Conservation (phyloP, 2,888 invertebrate genomes). For the Mesorhabditis belari region DNA sequence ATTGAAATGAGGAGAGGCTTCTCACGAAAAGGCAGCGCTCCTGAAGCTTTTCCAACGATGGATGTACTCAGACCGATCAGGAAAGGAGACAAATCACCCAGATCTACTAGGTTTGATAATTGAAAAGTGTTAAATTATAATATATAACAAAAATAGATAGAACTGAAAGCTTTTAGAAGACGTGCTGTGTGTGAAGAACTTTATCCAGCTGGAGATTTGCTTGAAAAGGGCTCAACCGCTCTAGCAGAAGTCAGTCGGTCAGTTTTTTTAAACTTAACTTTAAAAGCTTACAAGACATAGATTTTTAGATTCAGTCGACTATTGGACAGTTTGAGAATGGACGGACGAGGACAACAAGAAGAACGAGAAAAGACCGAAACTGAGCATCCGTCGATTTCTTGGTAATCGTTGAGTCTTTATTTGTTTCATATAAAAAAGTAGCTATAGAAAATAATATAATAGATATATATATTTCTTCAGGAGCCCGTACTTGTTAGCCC, state of each 20-base stretch:
- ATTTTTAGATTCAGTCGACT: constrained; percentile 27
- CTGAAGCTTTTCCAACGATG: constrained; percentile 8
- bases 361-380: not conserved
- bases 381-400: constrained; percentile 26
- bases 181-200: constrained; percentile 30
- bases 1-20: not conserved
- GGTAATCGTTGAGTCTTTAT: no score
- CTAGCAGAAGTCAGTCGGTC: constrained; percentile 37
- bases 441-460: no score
- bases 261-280: not conserved
- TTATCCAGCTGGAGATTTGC: constrained; percentile 15
- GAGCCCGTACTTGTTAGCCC: constrained; percentile 3
- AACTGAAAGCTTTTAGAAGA: constrained; percentile 10
- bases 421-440: no score
- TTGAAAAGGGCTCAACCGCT: constrained; percentile 31
- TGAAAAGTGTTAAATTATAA: not conserved
- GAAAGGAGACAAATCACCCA: constrained; percentile 4
- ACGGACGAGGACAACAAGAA: not conserved
- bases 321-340: constrained; percentile 28
- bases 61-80: constrained; percentile 1
- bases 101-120: not conserved
- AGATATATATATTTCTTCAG: not conserved
- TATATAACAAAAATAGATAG: not conserved
- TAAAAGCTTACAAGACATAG: not conserved
- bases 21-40: constrained; percentile 9